These are phyloP conservation scores for Catharus minimus DNA, from an alignment of 2,113 vertebrate genomes.

Conservation along the genomic window DNA sequence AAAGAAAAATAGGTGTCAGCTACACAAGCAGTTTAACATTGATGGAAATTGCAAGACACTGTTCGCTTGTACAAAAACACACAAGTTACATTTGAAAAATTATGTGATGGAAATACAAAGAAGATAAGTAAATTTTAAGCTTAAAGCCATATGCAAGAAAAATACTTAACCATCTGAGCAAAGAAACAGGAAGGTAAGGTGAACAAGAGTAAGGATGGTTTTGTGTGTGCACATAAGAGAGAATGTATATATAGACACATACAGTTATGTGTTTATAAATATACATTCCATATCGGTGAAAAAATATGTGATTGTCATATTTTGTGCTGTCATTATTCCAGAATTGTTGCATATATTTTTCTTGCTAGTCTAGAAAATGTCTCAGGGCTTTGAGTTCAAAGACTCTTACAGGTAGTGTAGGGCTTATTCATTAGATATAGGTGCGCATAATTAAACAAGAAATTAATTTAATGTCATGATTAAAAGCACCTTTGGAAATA, in stretches of 20 bases:
- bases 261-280: neutral
- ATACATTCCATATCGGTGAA: neutral
- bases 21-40: neutral
- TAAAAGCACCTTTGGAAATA: neutral
- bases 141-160: neutral
- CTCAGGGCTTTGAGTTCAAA: neutral
- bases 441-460: neutral
- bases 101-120: neutral
- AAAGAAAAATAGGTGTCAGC: neutral
- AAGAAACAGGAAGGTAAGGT: neutral
- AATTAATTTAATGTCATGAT: neutral
- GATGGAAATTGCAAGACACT: neutral
- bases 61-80: neutral
- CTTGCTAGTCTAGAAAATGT: neutral
- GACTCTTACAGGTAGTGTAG: neutral
- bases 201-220: neutral
- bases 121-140: neutral
- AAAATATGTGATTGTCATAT: neutral
- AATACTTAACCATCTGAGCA: neutral
- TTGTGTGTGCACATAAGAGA: neutral
- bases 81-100: constrained; percentile 8
- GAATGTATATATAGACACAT: neutral
- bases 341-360: neutral
- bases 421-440: neutral
- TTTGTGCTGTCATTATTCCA: neutral